Base-by-base conservation (phyloP, 1,140 invertebrate genomes). In the Eupristina koningsbergeri region DNA sequence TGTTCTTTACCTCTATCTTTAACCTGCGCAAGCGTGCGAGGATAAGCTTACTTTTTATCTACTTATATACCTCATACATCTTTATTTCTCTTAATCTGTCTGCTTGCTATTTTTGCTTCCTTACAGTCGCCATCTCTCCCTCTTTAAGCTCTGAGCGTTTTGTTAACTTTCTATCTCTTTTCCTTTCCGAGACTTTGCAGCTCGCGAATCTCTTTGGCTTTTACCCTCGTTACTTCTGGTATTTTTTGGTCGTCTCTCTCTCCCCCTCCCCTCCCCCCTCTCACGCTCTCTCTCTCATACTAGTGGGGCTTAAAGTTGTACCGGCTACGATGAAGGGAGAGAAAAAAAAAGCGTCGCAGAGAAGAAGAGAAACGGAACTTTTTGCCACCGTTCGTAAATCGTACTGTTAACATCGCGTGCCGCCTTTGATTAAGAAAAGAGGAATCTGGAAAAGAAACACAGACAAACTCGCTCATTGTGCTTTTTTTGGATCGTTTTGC, bases 341-440 rank as follows among this genome's bases (percentile, higher is more conserved):
- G 58, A 11, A 45, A 79, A 47, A 85, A 85, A 74, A 85, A 81
- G 64, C 47, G 3, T 41, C 50, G 47, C n/a, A 39, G n/a, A 50
- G 31, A 36, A 64, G 26, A 39, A 78, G 53, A 81, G 58, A 78
- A 41, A 77, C 34, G 39, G 53, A 63, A 63, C 75, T 85, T 85
- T 85, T 85, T 76, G 67, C 77, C 31, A 17, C 67, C 63, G 50
- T 71, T 76, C 77, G 58, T 80, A 63, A 78, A 83, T 83, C 81
- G 73, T 73, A 67, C 81, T 85, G 85, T 81, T 85, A 85, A 83
- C 81, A 83, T 85, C 76, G 77, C 77, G 73, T 61, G 76, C 80
- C 84, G 80, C 80, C 80, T 85, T 81, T 82, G 84, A 85, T 85
- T 85, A 85, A 81, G 80, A 85, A 85, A 78, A 79, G 73, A 81